Evolutionary conservation across 2,888 invertebrate species (phyloP), one percentile per base, ranked within the genome.

Genomic region (Unio pictorum): DNA sequence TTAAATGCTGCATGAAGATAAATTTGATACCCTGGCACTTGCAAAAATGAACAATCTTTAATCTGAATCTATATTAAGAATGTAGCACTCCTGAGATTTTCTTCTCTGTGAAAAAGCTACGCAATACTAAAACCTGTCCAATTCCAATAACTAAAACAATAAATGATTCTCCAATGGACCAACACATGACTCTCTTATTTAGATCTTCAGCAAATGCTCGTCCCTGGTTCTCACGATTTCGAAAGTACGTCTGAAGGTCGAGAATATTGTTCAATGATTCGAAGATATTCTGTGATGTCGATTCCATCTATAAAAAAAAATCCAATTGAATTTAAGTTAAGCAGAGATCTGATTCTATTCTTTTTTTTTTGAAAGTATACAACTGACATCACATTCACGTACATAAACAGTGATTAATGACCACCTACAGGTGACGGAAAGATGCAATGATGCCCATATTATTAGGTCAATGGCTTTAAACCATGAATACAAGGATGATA

Each of bases 231-330:
- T 99, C 99, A 66, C 96, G 92, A 72, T 99, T 91, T 73, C 98
- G 93, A 91, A 99, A 98, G 91, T 98, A 98, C 6, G 98, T 99
- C 92, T 99, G 99, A 86, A 95, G 95, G 89, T 99, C 99, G 76
- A 96, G 92, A 69, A 98, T 95, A 78, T 93, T 94, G 84, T 95
- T 95, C 64, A 98, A 91, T 73, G 95, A 94, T 87, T 95, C 95
- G 89, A 98, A 98, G 78, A 98, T 94, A 88, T 94, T 94, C 88
- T 95, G 94, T 5, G 96, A 94, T 11, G 96, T 95, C 6, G 96
- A 93, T 91, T 98, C 98, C 94, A 98, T 94, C 96, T 96, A 34
- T 34, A 34, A 89, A 20, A 77, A n/a, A 64, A 68, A 63, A 17
- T 63, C 57, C 55, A 64, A 66, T 59, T 61, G 67, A 18, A 61